These are phyloP conservation scores for Clarias fuscus DNA, from an alignment of 2,797 vertebrate species.

Conservation along the genomic window DNA sequence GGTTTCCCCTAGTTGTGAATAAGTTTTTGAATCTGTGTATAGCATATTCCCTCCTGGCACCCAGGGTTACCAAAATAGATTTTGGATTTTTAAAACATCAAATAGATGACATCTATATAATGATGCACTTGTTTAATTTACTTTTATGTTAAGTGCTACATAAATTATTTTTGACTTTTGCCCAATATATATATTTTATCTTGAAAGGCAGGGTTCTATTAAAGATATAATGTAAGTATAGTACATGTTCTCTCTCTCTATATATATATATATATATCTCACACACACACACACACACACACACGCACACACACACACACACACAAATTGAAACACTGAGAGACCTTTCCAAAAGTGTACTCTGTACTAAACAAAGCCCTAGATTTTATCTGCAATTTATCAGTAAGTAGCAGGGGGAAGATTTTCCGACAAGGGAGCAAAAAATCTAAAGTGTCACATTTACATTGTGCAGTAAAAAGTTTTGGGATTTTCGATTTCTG, in stretches of 20 bases:
- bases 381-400: background rate
- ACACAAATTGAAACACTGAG: background rate
- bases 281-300: background rate
- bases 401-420: background rate
- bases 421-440: background rate
- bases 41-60: background rate
- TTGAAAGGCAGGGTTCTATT: constrained; percentile 41
- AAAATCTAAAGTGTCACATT: background rate
- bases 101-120: background rate
- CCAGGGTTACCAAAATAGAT: background rate
- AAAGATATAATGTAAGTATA: constrained; percentile 38
- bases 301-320: too few species aligned
- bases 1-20: background rate
- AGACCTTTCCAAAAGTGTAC: background rate
- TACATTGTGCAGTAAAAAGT: background rate
- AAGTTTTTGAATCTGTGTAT: background rate
- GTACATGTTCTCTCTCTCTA: constrained; percentile 23
- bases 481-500: background rate
- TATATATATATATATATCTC: too few species aligned
- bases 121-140: background rate
- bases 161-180: background rate
- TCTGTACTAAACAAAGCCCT: background rate
- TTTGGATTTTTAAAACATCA: background rate
- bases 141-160: background rate
- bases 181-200: constrained; percentile 67